phyloP scores from a whole-genome alignment of 2,797 vertebrate genomes.

The Chaenodraco wilsoni region DNA sequence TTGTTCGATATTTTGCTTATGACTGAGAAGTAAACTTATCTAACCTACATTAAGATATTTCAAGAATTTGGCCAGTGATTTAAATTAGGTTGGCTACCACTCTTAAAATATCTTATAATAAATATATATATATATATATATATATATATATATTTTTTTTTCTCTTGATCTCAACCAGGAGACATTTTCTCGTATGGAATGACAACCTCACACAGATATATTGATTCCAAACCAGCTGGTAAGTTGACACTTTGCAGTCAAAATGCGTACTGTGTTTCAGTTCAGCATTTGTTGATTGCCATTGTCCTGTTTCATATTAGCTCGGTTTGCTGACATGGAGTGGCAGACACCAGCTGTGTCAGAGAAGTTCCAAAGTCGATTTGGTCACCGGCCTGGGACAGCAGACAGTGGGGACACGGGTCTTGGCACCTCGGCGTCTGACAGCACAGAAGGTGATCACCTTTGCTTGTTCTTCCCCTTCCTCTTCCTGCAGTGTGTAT shows the following conservation, averaged over 20 bases:
- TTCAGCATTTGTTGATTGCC: constrained; percentile 29
- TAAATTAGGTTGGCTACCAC: neutral
- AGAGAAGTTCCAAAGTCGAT: constrained; percentile 86
- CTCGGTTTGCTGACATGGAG: constrained; percentile 83
- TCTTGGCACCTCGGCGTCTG: constrained; percentile 87
- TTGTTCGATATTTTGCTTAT: neutral
- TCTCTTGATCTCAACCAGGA: constrained; percentile 42
- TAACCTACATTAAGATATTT: neutral
- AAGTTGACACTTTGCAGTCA: constrained; percentile 28
- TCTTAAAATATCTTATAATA: neutral
- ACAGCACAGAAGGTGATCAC: constrained; percentile 90
- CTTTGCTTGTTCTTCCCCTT: constrained; percentile 42
- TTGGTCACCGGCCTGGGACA: constrained; percentile 83
- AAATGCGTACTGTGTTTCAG: neutral
- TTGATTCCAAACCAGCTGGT: constrained; percentile 78
- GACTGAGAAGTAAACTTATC: neutral
- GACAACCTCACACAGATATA: constrained; percentile 80
- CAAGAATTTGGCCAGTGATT: neutral
- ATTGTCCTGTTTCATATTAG: constrained; percentile 56
- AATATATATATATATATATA: too few species aligned
- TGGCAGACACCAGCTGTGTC: constrained; percentile 91
- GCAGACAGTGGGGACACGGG: constrained; percentile 86
- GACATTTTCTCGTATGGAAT: constrained; percentile 67
- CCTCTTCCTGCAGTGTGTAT: constrained; percentile 32
- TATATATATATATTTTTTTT: too few species aligned